phyloP scores from a whole-genome alignment of 2,797 vertebrate species.

The Neoniphon sammara region DNA sequence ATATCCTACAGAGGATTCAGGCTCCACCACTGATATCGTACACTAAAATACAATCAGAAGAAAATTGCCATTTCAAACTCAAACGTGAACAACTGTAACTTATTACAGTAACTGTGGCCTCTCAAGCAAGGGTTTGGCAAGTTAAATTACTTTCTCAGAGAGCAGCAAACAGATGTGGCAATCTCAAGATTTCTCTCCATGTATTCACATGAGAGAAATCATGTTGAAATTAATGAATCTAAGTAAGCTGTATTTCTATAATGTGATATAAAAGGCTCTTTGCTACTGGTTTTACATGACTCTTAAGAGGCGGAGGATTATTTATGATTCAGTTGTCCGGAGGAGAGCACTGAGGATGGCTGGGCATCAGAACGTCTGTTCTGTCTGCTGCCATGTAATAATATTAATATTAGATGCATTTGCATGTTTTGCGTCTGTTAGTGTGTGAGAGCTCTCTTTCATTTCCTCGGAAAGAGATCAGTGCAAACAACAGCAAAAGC shows the following conservation, averaged over 20 bases:
- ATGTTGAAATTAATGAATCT: background rate
- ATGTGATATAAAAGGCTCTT: background rate
- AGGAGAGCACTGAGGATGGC: no score
- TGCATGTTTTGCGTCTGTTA: no score
- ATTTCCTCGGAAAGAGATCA: background rate
- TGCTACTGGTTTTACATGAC: background rate
- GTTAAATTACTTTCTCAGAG: conserved; percentile 2
- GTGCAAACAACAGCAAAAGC: conserved; percentile 1
- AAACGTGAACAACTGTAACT: background rate
- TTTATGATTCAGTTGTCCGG: background rate
- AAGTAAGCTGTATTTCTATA: background rate
- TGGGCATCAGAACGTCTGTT: no score
- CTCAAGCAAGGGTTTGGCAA: conserved; percentile 39
- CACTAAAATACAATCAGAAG: conserved; percentile 44
- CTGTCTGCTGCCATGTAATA: no score
- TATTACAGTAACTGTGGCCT: background rate
- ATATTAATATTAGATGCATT: no score
- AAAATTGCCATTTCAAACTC: conserved; percentile 25
- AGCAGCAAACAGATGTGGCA: background rate
- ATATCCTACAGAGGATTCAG: background rate
- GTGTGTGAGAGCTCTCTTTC: background rate
- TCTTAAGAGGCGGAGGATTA: conserved; percentile 26
- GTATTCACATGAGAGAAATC: background rate
- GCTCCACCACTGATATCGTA: conserved; percentile 15
- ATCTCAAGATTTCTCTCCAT: background rate